Evolutionary conservation across 2,888 invertebrate species (phyloP), one percentile per base, ranked within the genome.

Genomic region (Eumacrocentrus americanus): DNA sequence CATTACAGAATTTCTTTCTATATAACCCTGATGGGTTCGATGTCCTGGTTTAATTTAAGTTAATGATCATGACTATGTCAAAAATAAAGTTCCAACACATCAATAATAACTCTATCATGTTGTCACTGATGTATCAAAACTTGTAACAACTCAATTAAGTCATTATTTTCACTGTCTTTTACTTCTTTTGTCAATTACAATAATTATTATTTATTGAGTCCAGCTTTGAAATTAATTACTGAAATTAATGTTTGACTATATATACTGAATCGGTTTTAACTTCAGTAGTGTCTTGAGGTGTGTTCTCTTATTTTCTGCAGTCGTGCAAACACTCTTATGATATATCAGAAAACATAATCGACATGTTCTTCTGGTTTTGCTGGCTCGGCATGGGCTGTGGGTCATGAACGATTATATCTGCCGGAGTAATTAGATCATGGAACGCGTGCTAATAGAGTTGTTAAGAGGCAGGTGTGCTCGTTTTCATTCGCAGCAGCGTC

Each of bases 361-460:
- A 46, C 46, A 46, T 46, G 46, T 23, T 46, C 46, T 46, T 46
- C 46, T 22, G 46, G 46, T 46, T 46, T 46, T 14, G 23, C 25
- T 25, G 46, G 46, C 14, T 46, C 46, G 12, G 22, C 23, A 12
- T 22, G 22, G 14, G 20, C 12, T 46, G 46, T 46, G 25, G 46
- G 46, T 46, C 23, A 46, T 22, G 48, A 60, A 64, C 63, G 62
- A 67, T 67, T 65, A 55, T 63, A 61, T 65, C 60, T 63, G 56
- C 25, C 62, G 58, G 65, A 63, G 61, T 66, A 67, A 67, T 67
- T 64, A 66, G 66, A 67, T 66, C 66, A 61, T 59, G 56, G 55
- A 60, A 63, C 64, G 9, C 4, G 66, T 63, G 62, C 63, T 66
- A 63, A 66, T 67, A 60, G 63, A 64, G 66, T 62, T 61, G 66